phyloP scores from a whole-genome alignment of 2,113 vertebrate genomes.

The Erpornis zantholeuca region DNA sequence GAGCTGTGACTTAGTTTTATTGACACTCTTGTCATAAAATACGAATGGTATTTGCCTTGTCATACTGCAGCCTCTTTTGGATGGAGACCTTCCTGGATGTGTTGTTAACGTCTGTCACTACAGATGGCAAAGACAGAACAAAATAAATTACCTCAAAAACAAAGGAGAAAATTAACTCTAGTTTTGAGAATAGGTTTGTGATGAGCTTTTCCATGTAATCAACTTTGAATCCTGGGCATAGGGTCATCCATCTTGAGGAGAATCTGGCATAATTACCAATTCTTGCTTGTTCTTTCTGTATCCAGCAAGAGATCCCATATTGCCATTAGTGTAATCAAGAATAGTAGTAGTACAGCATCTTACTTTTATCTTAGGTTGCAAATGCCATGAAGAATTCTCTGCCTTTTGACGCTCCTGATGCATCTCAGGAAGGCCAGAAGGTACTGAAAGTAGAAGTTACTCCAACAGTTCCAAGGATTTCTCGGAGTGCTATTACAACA shows the following conservation, averaged over 20 bases:
- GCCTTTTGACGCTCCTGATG: constrained; percentile 88
- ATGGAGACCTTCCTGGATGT: background rate
- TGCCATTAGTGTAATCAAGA: background rate
- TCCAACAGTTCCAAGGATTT: constrained; percentile 92
- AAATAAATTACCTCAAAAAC: background rate
- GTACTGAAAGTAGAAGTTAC: constrained; percentile 96
- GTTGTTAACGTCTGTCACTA: background rate
- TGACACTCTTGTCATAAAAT: background rate
- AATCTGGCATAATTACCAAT: background rate
- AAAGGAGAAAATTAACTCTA: background rate
- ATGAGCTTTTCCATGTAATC: background rate
- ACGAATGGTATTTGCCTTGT: background rate
- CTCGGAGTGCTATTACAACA: constrained; percentile 93
- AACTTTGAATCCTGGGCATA: background rate
- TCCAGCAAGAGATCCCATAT: background rate
- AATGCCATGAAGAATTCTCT: constrained; percentile 97
- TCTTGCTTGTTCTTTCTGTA: background rate
- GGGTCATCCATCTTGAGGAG: background rate
- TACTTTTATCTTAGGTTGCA: constrained; percentile 81
- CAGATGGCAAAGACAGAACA: background rate
- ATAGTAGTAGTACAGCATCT: background rate
- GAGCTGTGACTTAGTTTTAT: background rate
- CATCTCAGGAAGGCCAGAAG: constrained; percentile 85
- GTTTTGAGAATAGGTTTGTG: background rate
- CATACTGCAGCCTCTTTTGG: background rate